Conservation (phyloP, 2,888 invertebrate genomes). For the Serrognathus titanus region DNA sequence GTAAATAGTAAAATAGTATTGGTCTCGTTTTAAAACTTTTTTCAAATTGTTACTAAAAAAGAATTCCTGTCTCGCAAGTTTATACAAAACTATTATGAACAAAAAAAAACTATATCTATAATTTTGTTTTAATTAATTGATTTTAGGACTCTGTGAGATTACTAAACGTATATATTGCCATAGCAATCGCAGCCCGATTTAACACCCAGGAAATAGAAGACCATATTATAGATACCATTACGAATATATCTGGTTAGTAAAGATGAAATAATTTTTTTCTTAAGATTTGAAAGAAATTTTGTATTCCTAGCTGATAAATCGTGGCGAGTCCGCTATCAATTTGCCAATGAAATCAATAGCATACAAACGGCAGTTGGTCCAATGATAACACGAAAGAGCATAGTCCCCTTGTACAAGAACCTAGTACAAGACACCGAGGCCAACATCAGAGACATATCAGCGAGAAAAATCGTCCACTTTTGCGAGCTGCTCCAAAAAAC, state of each 20-base stretch:
- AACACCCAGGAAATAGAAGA: constrained; percentile 35
- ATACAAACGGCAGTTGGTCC: constrained; percentile 32
- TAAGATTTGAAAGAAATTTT: too few species aligned
- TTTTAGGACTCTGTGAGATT: constrained; percentile 38
- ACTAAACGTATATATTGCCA: constrained; percentile 24
- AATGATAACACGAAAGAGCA: constrained; percentile 29
- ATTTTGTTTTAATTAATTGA: too few species aligned
- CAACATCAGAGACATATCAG: constrained; percentile 36
- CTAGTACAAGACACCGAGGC: constrained; percentile 35
- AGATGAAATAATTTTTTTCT: not conserved
- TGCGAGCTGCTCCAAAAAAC: constrained; percentile 31
- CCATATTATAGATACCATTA: constrained; percentile 33
- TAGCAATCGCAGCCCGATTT: constrained; percentile 32
- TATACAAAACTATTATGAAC: too few species aligned
- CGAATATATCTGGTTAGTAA: constrained; percentile 5
- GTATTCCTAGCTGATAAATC: constrained; percentile 32
- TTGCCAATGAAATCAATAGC: constrained; percentile 34
- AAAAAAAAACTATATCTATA: too few species aligned
- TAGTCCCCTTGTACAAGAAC: constrained; percentile 35
- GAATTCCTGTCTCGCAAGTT: too few species aligned
- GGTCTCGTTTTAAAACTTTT: too few species aligned
- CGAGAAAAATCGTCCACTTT: constrained; percentile 35
- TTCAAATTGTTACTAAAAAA: too few species aligned
- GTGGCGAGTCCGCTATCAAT: constrained; percentile 38
- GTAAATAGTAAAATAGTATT: too few species aligned